A percentile compares a stretch with the other conserved stretches of the same genome.
Evolutionary conservation across 2,888 invertebrate genomes (phyloP).

Genomic region (Tenthredo mesomela): DNA sequence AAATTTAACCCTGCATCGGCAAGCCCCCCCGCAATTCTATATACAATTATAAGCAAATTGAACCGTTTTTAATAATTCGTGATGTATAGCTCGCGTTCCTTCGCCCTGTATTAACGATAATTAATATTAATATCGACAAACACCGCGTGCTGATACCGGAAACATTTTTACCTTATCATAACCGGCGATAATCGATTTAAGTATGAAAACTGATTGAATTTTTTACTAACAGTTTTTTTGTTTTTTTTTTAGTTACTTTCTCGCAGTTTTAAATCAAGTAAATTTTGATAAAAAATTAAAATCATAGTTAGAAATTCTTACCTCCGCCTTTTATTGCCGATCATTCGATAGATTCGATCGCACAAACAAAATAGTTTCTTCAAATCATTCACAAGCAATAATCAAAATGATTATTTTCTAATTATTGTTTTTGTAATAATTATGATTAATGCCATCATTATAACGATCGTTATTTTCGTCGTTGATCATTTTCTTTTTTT

Average conservation of each 20-base stretch:
- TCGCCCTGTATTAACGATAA: not conserved
- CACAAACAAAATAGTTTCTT: not conserved
- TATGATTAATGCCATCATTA: not conserved
- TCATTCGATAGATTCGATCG: not conserved
- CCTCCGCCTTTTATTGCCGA: not conserved
- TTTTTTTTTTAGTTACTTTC: too few relatives aligned
- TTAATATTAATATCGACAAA: not conserved
- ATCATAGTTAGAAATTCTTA: not conserved
- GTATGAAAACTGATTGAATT: too few relatives aligned
- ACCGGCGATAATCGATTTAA: too few relatives aligned
- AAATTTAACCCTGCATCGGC: not conserved
- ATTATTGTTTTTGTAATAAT: not conserved
- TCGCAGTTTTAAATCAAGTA: not conserved
- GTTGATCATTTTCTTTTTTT: not conserved
- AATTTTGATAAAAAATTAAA: not conserved
- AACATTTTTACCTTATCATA: not conserved
- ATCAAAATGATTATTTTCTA: not conserved
- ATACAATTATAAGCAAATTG: not conserved
- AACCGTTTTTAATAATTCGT: not conserved
- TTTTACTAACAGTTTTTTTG: too few relatives aligned
- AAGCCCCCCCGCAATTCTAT: not conserved
- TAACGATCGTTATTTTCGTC: not conserved
- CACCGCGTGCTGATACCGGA: not conserved
- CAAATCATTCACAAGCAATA: constrained; percentile 7
- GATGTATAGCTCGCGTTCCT: not conserved